A percentile compares a stretch with the other conserved stretches of the same genome.
These are phyloP conservation scores for Anser brachyrhynchus DNA, from an alignment of 2,113 vertebrate species.

Conservation along the genomic window DNA sequence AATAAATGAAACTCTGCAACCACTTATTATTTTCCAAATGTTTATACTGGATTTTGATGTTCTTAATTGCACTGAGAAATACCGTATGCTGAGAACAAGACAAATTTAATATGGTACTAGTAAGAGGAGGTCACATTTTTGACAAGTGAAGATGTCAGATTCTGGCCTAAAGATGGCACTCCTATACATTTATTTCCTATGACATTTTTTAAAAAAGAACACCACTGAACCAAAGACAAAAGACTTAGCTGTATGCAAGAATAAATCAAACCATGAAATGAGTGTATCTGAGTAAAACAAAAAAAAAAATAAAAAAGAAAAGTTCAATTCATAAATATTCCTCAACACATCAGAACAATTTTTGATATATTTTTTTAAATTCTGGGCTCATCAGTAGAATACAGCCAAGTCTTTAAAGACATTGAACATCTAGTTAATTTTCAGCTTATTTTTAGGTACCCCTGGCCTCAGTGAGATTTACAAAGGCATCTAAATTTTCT, in stretches of 20 bases:
- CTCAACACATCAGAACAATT: background rate
- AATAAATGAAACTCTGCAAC: background rate
- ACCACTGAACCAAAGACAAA: background rate
- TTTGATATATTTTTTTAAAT: background rate
- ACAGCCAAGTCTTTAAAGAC: background rate
- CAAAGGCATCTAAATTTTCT: background rate
- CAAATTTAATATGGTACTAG: background rate
- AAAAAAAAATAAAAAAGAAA: too few species aligned
- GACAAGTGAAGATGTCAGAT: background rate
- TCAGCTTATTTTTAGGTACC: background rate
- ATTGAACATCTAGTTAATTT: background rate
- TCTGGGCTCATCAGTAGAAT: background rate
- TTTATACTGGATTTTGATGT: background rate
- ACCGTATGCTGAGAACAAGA: background rate
- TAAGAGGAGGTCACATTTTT: background rate
- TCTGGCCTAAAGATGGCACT: background rate
- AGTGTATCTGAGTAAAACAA: background rate
- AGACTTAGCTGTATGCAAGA: background rate
- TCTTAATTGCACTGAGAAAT: background rate
- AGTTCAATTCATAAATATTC: background rate
- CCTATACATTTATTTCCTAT: background rate
- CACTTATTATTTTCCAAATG: accelerated
- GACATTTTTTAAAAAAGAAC: background rate
- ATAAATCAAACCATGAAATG: background rate
- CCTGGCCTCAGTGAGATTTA: background rate